Evolutionary conservation across 2,113 vertebrate genomes (phyloP).

Genomic region (Centrocercus urophasianus): DNA sequence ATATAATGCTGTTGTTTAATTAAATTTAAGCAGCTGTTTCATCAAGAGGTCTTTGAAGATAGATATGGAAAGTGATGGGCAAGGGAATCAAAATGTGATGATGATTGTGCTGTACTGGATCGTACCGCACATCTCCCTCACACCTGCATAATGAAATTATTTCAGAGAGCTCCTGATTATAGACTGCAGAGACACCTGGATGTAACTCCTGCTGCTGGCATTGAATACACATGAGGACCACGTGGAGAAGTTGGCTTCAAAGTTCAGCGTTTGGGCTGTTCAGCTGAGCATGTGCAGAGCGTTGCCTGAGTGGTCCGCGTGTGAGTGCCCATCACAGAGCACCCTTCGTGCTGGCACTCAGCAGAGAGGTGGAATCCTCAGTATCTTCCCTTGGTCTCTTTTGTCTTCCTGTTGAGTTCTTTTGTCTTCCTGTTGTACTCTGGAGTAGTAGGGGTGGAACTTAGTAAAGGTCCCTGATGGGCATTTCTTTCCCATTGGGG

Average conservation of each 20-base stretch:
- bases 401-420: not conserved
- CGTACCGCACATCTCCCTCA: not conserved
- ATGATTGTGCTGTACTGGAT: conserved; percentile 31
- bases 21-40: conserved; percentile 69
- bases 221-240: not conserved
- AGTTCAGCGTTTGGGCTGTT: not conserved
- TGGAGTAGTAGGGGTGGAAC: not conserved
- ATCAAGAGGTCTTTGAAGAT: conserved; percentile 57
- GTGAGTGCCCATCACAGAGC: not conserved
- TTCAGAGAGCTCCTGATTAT: not conserved
- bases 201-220: not conserved
- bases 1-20: conserved; percentile 65
- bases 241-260: not conserved
- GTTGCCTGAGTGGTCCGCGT: rapidly evolving
- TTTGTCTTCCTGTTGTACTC: not conserved
- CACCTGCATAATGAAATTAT: conserved; percentile 54
- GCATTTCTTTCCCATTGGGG: not conserved
- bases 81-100: conserved; percentile 41
- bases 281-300: not conserved
- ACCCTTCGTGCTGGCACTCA: not conserved
- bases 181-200: not conserved
- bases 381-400: not conserved
- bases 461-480: not conserved
- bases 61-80: conserved; percentile 51
- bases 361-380: not conserved